Base-by-base conservation (phyloP, 2,113 vertebrate species). In the Gallinago undulata region DNA sequence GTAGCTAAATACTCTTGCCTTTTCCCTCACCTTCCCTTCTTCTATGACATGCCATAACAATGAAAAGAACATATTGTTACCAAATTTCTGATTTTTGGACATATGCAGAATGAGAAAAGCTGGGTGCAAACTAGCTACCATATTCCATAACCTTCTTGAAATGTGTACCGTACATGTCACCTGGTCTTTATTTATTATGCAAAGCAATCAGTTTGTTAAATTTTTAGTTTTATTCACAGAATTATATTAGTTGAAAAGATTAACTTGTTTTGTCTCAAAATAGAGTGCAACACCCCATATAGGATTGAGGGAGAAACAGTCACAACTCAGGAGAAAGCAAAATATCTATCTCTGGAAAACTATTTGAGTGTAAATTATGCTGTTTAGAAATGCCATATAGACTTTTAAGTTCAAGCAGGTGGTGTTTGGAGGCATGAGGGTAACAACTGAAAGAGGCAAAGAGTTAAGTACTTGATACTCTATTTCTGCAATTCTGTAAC, bases 361-460 rank as follows among this genome's bases (percentile, higher is more conserved):
- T 2, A 72, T 19, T 9, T 50, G 30, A 13, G n/a, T 14, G 9
- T 69, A 41, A 64, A 72, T 66, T 12, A 6, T 0, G 0, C 23
- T 79, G 24, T 57, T 47, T 23, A 35, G 37, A 31, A 50, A 39
- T 4, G 28, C 19, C 24, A 23, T 27, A 2, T 3, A 23, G n/a
- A 43, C 28, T 39, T 43, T 0, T 3, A 50, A 50, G 16, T 43
- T 27, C 0, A 6, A 56, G 48, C 67, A 64, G 78, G 2, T 1
- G 1, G 56, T 24, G 17, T 39, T 41, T 35, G 48, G n/a, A 31
- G 18, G 15, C 28, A 45, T 11, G 11, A 45, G 45, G n/a, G 13
- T 43, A 19, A 6, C 33, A 27, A 1, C 24, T 17, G 72, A 23
- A 25, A 67, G 64, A 13, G 22, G 27, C 45, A 31, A 24, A 11